Percentiles rank a stretch among this genome's conserved stretches.
phyloP scores from a whole-genome alignment of 2,797 vertebrate genomes.

The Enteromius unitaeniatus region DNA sequence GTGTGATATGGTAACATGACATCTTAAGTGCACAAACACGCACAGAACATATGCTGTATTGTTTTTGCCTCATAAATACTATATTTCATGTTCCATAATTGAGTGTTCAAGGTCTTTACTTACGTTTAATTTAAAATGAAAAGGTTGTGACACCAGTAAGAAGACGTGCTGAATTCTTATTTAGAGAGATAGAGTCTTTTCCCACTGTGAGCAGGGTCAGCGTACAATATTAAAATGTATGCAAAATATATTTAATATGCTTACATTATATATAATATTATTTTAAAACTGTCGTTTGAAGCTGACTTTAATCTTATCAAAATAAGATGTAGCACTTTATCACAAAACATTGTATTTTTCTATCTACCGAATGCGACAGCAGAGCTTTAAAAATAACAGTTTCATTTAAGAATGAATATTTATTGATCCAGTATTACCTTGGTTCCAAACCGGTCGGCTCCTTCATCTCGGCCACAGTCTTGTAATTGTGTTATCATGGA shows the following conservation, averaged over 20 bases:
- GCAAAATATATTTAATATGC: neutral
- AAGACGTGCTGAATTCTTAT: no score
- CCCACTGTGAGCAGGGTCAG: neutral
- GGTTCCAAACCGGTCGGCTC: constrained; percentile 51
- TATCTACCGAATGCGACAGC: constrained; percentile 9
- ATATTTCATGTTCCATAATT: neutral
- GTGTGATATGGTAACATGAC: neutral
- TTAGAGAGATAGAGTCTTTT: no score
- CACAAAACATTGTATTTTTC: constrained; percentile 24
- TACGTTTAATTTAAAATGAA: neutral
- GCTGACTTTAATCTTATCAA: neutral
- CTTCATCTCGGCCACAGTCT: constrained; percentile 45
- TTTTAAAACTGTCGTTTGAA: neutral
- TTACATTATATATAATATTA: neutral
- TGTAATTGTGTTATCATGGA: constrained; percentile 64
- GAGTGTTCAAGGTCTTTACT: neutral
- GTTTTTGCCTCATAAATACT: constrained; percentile 8
- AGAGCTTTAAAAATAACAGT: constrained; percentile 55
- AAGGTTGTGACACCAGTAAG: constrained; percentile 1
- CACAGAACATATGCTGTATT: constrained; percentile 24
- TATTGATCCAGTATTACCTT: constrained; percentile 56
- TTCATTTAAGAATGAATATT: constrained; percentile 60
- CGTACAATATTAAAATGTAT: neutral
- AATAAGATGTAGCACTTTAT: constrained; percentile 27
- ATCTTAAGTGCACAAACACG: constrained; percentile 27